Evolutionary conservation across 2,888 invertebrate species (phyloP).

Genomic region (Melanostoma scalare): DNA sequence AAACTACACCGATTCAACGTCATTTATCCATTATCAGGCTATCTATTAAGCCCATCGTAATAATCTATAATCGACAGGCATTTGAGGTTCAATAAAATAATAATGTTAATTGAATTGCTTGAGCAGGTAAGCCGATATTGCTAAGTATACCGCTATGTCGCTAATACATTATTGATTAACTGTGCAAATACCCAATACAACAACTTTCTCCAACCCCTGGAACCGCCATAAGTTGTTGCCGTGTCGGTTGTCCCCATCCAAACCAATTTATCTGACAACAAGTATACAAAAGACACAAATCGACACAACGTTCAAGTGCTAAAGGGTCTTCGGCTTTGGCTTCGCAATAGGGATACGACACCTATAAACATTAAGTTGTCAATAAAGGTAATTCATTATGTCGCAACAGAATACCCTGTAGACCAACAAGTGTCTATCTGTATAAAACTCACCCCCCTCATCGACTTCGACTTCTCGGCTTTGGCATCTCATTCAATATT

Average conservation of each 20-base stretch:
- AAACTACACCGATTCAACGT: not conserved
- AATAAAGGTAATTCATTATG: constrained; percentile 82
- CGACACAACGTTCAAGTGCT: constrained; percentile 54
- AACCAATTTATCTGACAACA: constrained; percentile 55
- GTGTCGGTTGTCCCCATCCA: constrained; percentile 18
- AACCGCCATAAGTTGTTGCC: not conserved
- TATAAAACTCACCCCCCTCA: constrained; percentile 62
- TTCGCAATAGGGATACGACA: constrained; percentile 74
- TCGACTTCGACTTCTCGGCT: not conserved
- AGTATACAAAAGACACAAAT: constrained; percentile 61
- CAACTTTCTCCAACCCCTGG: constrained; percentile 26
- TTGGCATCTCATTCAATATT: constrained; percentile 69
- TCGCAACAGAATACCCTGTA: constrained; percentile 78
- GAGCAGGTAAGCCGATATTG: constrained; percentile 58
- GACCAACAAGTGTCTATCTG: constrained; percentile 77
- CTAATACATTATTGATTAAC: constrained; percentile 71
- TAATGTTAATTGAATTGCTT: constrained; percentile 65
- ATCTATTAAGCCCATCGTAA: constrained; percentile 21
- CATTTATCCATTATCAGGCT: constrained; percentile 27
- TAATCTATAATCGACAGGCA: constrained; percentile 35
- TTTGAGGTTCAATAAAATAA: constrained; percentile 41
- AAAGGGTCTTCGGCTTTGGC: constrained; percentile 53
- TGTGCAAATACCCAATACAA: constrained; percentile 48
- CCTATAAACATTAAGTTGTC: constrained; percentile 82
- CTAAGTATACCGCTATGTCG: constrained; percentile 45